These are phyloP conservation scores for Halotydeus destructor DNA, from an alignment of 1,140 invertebrate genomes.

Conservation along the genomic window DNA sequence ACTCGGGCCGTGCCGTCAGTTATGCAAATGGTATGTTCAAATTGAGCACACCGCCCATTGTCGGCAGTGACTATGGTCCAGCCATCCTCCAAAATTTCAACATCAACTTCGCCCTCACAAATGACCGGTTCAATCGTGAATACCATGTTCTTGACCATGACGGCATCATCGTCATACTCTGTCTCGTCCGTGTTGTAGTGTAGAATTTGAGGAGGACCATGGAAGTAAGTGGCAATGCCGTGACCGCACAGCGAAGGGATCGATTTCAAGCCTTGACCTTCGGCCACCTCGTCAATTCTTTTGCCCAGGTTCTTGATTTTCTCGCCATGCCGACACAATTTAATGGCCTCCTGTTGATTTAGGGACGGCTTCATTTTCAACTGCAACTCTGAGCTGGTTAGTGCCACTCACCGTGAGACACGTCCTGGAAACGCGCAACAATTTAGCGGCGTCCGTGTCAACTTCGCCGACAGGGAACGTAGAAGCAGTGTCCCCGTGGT, in stretches of 20 bases:
- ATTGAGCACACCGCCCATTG: slow-evolving; percentile 57
- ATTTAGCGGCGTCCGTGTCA: too few relatives aligned
- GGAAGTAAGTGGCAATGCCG: slow-evolving; percentile 78
- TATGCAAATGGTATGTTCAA: slow-evolving; percentile 73
- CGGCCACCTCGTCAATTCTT: slow-evolving; percentile 28
- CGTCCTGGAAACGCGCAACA: too few relatives aligned
- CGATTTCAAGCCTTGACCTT: slow-evolving; percentile 38
- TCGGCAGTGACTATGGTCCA: slow-evolving; percentile 69
- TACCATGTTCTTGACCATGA: slow-evolving; percentile 67
- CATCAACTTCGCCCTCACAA: slow-evolving; percentile 41
- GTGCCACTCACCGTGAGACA: too few relatives aligned
- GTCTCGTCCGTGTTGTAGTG: slow-evolving; percentile 30
- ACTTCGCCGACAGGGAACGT: slow-evolving; percentile 64
- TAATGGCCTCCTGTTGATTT: slow-evolving; percentile 47
- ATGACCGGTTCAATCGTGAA: slow-evolving; percentile 87
- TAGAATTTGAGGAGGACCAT: slow-evolving; percentile 69
- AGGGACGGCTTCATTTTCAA: slow-evolving; percentile 37
- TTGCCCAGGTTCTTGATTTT: slow-evolving; percentile 51
- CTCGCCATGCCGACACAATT: slow-evolving; percentile 48
- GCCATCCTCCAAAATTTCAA: slow-evolving; percentile 52
- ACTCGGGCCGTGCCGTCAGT: too few relatives aligned
- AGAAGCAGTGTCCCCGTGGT: slow-evolving; percentile 76
- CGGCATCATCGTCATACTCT: slow-evolving; percentile 31
- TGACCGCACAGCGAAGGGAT: slow-evolving; percentile 66
- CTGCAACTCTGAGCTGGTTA: not conserved